phyloP scores from a whole-genome alignment of 2,113 vertebrate species.

The Boulengeromyrus knoepffleri region DNA sequence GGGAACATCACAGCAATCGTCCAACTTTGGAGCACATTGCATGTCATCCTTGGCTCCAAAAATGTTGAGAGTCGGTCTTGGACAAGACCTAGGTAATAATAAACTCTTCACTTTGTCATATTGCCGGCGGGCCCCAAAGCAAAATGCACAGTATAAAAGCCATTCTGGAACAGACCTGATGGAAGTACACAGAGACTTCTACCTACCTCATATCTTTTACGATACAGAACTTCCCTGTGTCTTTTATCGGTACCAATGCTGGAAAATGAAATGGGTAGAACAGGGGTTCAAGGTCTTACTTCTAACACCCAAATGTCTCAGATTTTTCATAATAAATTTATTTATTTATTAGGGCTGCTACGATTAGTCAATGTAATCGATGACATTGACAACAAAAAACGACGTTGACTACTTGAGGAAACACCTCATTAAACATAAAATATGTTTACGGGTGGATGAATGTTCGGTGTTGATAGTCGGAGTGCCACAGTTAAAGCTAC shows the following conservation, averaged over 20 bases:
- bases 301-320: background rate
- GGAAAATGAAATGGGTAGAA: background rate
- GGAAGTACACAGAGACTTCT: background rate
- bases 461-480: no score
- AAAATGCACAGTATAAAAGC: background rate
- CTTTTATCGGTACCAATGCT: background rate
- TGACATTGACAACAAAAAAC: no score
- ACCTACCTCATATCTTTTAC: background rate
- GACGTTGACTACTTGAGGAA: no score
- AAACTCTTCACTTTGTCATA: background rate
- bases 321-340: no score
- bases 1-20: accelerated
- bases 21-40: background rate
- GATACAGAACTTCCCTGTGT: background rate
- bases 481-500: no score
- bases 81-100: background rate
- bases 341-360: no score
- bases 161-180: background rate
- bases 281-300: background rate
- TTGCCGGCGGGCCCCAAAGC: background rate
- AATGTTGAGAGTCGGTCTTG: background rate
- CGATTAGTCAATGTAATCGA: no score
- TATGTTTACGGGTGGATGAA: no score
- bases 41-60: background rate
- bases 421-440: no score